Conservation (phyloP, 2,113 vertebrate genomes). For the Burhinus bistriatus region DNA sequence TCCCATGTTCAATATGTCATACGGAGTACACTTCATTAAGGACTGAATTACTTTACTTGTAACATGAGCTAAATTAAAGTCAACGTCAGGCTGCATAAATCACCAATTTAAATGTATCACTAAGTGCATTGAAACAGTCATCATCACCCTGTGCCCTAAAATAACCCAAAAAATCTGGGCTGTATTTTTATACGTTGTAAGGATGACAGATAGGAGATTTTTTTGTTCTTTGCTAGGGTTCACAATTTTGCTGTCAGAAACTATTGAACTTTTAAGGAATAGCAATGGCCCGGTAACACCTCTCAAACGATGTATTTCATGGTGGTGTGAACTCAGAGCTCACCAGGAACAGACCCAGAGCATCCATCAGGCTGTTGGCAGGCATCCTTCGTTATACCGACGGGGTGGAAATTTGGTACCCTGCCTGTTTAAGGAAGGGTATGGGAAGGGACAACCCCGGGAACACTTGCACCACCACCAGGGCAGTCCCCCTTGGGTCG, state of each 20-base stretch:
- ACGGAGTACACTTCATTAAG: constrained; percentile 69
- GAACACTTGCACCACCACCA: not conserved
- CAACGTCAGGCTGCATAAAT: constrained; percentile 64
- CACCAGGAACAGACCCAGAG: not conserved
- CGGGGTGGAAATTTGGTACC: not conserved
- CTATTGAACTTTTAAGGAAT: not conserved
- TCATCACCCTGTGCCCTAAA: constrained; percentile 27
- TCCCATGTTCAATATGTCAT: constrained; percentile 67
- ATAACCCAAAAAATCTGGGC: constrained; percentile 51
- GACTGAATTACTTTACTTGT: constrained; percentile 66
- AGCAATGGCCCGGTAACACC: not conserved
- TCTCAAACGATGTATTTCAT: not conserved
- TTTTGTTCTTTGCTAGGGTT: not conserved
- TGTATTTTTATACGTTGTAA: not conserved
- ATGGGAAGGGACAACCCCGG: not conserved
- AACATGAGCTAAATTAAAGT: constrained; percentile 72
- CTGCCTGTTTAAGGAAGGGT: not conserved
- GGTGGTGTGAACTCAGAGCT: not conserved
- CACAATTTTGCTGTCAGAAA: constrained; percentile 23
- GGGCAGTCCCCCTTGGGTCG: not conserved
- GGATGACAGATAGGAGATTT: not conserved
- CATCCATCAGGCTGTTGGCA: not conserved
- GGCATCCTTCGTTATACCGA: not conserved
- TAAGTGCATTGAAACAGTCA: constrained; percentile 46
- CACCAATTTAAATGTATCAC: constrained; percentile 58